Evolutionary conservation across 2,888 invertebrate species (phyloP), one percentile per base, ranked within the genome.

Genomic region (Eueremaeus valkanovi): DNA sequence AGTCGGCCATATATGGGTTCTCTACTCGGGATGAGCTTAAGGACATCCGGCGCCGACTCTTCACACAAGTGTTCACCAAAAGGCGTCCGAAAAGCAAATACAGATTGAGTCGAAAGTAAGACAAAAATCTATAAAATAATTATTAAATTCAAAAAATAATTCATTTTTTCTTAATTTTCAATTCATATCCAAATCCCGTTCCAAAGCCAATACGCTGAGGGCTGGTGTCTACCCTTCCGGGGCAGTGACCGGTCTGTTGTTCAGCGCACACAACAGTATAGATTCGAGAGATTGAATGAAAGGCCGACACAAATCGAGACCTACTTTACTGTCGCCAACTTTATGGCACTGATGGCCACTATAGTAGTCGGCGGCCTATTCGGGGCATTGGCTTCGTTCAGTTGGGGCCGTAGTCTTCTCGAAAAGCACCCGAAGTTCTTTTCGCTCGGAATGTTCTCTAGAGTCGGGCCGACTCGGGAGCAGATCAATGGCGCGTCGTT

Each of bases 221-320:
- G 81, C 3, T 92, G 90, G 87, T 90, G 89, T 80, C 78, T 91
- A 0, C 89, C 92, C 0, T 95, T 96, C 85, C 88, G 88, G 0
- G 93, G 93, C 33, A 86, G 92, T 11, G 96, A 96, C 85, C 87
- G 88, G 77, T 89, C 94, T 0, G 89, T 96, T 0, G 89, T 91
- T n/a, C 85, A 88, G 82, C 87, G 96, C 68, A 89, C 93, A 0
- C 95, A 96, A 83, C 87, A 91, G 73, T 88, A 87, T 82, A 86
- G 92, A 24, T 89, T 88, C 82, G 89, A 90, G 61, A 83, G 85
- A 0, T 86, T 88, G 0, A 87, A 90, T 74, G 85, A 87, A 79
- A 87, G 93, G 6, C 95, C 96, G 0, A 88, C 88, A 8, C 93
- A 94, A 31, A 75, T 73, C 9, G 49, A 73, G 58, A 75, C 75